Base-by-base conservation (phyloP, 1,140 invertebrate genomes). In the Octopus bimaculoides region DNA sequence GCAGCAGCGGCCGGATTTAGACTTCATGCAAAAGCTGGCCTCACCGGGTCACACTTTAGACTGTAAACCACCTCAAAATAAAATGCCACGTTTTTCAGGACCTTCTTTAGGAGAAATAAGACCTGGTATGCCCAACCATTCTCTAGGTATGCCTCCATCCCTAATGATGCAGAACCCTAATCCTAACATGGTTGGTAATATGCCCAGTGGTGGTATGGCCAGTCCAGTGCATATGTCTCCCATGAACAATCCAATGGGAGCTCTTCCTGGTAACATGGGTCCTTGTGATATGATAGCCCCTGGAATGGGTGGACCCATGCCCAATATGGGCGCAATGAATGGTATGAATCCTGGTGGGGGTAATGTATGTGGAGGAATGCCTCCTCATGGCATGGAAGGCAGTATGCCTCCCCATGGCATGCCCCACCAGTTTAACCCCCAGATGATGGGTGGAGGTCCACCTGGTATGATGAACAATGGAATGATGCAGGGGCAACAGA, bases 11-110 rank as follows among this genome's bases (percentile, higher is more conserved):
- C 96, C 96, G 7, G 96, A 95, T 88, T 91, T 98, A 76, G 96
- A 98, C 81, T 98, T 98, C 90, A 92, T 98, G 80, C 96, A 96
- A 85, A 92, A 96, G 77, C 96, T 95, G 86, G 93, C 95, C 78
- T 82, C 88, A 71, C 88, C 88, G 4, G 66, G 8, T 5, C 66
- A 71, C 66, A 71, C 8, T 12, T 71, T 71, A 71, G 66, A 71
- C 14, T 71, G 66, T 20, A 71, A 71, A 71, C 66, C 66, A 71
- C 66, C 66, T n/a, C 66, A 71, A 5, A 20, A 14, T 6, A 71
- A 71, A 71, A 71, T 71, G 66, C 66, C 73, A 75, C 75, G 82
- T 80, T 83, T 80, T 77, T 52, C 77, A 61, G 81, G n/a, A 26
- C 80, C 80, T 14, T 78, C 74, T 56, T 71, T 71, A 71, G 17